Evolutionary conservation across 2,888 invertebrate genomes (phyloP), one percentile per base, ranked within the genome.

Genomic region (Dimorphilus gyrociliatus): DNA sequence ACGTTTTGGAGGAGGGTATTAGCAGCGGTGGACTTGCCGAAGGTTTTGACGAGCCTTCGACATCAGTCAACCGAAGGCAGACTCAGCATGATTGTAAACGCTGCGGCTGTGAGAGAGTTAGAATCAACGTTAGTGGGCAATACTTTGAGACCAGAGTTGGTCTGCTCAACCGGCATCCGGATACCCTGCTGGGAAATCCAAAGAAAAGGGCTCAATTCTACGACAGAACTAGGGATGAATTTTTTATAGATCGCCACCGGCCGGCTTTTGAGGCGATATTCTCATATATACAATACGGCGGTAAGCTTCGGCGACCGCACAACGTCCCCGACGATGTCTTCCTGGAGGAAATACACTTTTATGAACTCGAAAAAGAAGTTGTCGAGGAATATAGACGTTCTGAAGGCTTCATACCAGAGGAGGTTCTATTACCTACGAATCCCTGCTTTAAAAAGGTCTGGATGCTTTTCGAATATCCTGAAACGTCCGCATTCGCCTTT

Each of bases 221-320:
- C 36, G 60, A 61, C 37, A 44, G 48, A 27, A 42, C 42, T 29
- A 40, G 51, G 27, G 48, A 57, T 30, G 61, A 61, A 36, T 57
- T 53, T 34, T 61, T 61, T 40, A 55, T 61, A 33, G 60, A 61
- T 36, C 40, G 61, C 19, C 60, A 61, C 37, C 40, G 61, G 38
- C 60, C 60, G 10, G 55, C 55, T 4, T 61, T 61, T 39, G 61
- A 61, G 41, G 56, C 60, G 13, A 53, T 61, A 27, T 60, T 61
- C 36, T 46, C 55, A 33, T 60, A 59, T 38, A 60, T 56, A 37
- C 51, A 57, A 40, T 55, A 58, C 37, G 60, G 59, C 24, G 61
- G 60, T 3, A 47, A 48, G 29, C 36, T 61, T 13, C 46, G 50
- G 32, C 41, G 60, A 16, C 61, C 61, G 2, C 51, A 52, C 10